A percentile compares a stretch with the other conserved stretches of the same genome.
Conservation (phyloP, 2,888 invertebrate genomes). For the Sphinx pinastri region DNA sequence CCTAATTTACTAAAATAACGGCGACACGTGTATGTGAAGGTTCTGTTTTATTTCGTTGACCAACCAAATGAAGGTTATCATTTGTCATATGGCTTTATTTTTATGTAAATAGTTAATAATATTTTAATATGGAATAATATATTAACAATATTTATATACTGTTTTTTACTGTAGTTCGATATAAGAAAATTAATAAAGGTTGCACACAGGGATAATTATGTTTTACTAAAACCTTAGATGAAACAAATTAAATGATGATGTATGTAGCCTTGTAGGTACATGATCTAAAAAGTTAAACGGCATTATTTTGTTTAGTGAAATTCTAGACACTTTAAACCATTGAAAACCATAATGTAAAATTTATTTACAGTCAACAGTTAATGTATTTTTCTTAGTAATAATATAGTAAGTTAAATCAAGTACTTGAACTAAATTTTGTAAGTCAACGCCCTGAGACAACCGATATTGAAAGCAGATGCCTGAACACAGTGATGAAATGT, state of each 20-base stretch:
- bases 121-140: background rate
- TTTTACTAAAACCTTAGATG: no score
- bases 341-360: background rate
- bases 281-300: no score
- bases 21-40: background rate
- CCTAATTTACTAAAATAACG: constrained; percentile 21
- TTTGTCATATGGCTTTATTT: constrained; percentile 14
- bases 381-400: no score
- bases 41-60: no score
- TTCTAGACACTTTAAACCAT: background rate
- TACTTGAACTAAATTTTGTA: background rate
- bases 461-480: background rate
- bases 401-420: background rate
- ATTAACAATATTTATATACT: background rate
- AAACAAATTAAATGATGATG: no score
- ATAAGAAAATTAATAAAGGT: background rate
- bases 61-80: background rate
- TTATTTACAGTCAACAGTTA: background rate
- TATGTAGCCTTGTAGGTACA: no score
- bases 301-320: no score
- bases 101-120: background rate
- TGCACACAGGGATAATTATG: no score
- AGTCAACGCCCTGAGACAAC: background rate
- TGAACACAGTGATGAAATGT: background rate
- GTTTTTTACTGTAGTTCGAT: no score